Base-by-base conservation (phyloP, 2,888 invertebrate genomes). In the Tinea semifulvella region DNA sequence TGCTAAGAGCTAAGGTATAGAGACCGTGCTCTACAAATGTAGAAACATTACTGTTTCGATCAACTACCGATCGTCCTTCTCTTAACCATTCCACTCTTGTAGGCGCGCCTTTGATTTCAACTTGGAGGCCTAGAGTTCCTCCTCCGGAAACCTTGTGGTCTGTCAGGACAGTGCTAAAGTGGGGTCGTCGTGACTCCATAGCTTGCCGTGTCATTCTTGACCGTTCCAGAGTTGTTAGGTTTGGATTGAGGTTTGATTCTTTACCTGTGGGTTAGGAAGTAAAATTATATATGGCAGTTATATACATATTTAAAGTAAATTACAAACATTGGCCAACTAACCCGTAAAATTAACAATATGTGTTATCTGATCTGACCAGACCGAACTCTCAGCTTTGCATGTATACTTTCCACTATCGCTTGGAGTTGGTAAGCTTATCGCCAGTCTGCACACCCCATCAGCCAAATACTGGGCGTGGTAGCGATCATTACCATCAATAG, bases 71-170 rank as follows among this genome's bases (percentile, higher is more conserved):
- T 40, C 83, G 72, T 4, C 86, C 86, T 58, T 87, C 86, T 50
- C 87, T 83, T 43, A 89, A 80, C 94, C 94, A 93, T 52, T 88
- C 87, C 0, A 93, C 88, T 53, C 89, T 89, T 6, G 89, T 88
- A 10, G 88, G 86, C 14, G 76, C 76, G 57, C 89, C 90, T 62
- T 86, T 86, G 25, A 91, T 87, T 65, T 92, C 89, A 1, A 92
- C 91, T 63, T 92, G 91, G 14, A 94, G 83, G 2, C 92, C 92
- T 48, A 92, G 88, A 0, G 91, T 90, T 26, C 92, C 92, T 1
- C 92, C 92, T 47, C 82, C 77, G 2, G 88, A 85, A 1, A 92
- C 91, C 45, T 85, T 84, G 57, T 89, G 87, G 58, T 92, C 91
- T 1, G 85, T 85, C 17, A 92, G 65, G 0, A 88, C 84, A 47